phyloP scores from a whole-genome alignment of 2,888 invertebrate genomes.

The Endotricha flammealis region DNA sequence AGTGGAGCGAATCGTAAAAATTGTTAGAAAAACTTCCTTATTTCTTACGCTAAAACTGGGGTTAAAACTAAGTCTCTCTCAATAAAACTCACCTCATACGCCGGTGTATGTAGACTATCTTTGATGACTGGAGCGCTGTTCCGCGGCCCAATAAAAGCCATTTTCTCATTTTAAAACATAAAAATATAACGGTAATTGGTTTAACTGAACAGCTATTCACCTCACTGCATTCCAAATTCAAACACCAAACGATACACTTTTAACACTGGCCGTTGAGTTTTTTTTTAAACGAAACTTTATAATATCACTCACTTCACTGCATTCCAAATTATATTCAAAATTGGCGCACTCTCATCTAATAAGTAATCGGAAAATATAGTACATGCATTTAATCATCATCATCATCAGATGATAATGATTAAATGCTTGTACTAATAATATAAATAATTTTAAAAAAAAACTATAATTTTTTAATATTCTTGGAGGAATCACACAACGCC shows the following conservation, averaged over 20 bases:
- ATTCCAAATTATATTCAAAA: background rate
- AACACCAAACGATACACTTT: background rate
- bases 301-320: background rate
- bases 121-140: slow-evolving; percentile 81
- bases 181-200: slow-evolving; percentile 17
- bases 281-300: background rate
- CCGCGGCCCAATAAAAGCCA: slow-evolving; percentile 78
- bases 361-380: too few relatives aligned
- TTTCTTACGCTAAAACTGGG: background rate
- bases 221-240: slow-evolving; percentile 16
- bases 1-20: too few relatives aligned
- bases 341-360: background rate
- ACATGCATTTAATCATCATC: too few relatives aligned
- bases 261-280: slow-evolving; percentile 3
- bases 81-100: slow-evolving; percentile 80
- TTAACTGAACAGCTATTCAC: slow-evolving; percentile 8
- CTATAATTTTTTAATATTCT: too few relatives aligned
- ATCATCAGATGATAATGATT: too few relatives aligned
- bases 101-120: slow-evolving; percentile 82
- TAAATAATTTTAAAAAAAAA: background rate
- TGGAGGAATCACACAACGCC: too few relatives aligned
- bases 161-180: slow-evolving; percentile 59
- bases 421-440: background rate
- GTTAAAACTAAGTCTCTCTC: background rate
- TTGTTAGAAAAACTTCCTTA: too few relatives aligned